Base-by-base conservation (phyloP, 2,888 invertebrate genomes). In the Eueremaeus valkanovi region DNA sequence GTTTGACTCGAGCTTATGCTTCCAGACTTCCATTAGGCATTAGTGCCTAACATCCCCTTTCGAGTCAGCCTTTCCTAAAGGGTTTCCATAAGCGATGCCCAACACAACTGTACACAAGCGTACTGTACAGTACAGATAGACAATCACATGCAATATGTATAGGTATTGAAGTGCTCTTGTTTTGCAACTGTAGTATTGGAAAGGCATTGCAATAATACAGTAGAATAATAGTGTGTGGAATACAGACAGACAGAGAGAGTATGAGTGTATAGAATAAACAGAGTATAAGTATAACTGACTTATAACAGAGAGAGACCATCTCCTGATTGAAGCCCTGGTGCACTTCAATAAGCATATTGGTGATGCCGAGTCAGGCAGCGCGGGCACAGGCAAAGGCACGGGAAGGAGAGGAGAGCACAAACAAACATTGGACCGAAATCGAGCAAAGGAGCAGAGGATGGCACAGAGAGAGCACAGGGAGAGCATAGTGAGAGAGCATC, bases 11-110 rank as follows among this genome's bases (percentile, higher is more conserved):
- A 70, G 70, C 18, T n/a, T 40, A 70, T 70, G 21, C 70, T 42
- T 45, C 33, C 45, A 70, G 42, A 70, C 42, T 66, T 70, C 70
- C 70, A 70, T 70, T 70, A 70, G 70, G 27, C 70, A 70, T 70
- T 70, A 70, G 70, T 45, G 70, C 45, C 21, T 66, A 33, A 29
- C 70, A 70, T 70, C 70, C 42, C 70, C 40, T 42, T 13, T 13
- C 36, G 11, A 55, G 61, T 33, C 31, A 31, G 11, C 40, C 21
- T 68, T 40, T 0, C 27, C 45, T 45, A 70, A 70, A 70, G 45
- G 70, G 70, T 42, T 70, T 70, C 33, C 70, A 70, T 70, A 70
- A 45, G 63, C 16, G 36, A 66, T 66, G 18, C 45, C 45, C 16
- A 16, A 16, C 16, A 9, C 45, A 45, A 45, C 29, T 29, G 29